Percentiles rank a stretch among this genome's conserved stretches.
phyloP scores from a whole-genome alignment of 92 coral and sea anemone species.

The Parazoanthus atlanticus region DNA sequence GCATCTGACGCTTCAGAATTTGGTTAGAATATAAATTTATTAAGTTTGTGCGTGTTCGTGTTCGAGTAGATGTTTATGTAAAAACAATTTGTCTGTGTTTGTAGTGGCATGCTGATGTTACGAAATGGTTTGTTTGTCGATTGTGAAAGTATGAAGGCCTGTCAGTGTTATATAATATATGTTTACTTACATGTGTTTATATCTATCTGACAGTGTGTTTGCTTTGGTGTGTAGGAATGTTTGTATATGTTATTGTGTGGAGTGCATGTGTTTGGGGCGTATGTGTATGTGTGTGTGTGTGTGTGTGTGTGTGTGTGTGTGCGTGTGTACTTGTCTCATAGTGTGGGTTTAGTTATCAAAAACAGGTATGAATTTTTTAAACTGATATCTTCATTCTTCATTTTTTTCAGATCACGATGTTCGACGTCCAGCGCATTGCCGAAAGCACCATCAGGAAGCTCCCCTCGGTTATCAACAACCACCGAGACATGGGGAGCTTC shows the following conservation, averaged over 20 bases:
- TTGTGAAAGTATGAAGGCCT: no score
- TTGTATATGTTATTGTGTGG: no score
- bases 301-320: no score
- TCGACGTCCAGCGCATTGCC: background rate
- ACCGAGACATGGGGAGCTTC: no score
- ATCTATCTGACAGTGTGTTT: background rate
- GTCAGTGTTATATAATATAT: background rate
- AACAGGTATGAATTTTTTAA: background rate
- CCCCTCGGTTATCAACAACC: background rate
- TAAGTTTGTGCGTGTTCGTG: no score
- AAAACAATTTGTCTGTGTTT: no score
- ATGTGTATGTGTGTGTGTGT: no score
- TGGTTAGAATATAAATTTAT: no score
- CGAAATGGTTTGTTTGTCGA: background rate
- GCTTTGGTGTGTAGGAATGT: background rate
- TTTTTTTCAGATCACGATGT: background rate
- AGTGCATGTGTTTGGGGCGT: no score
- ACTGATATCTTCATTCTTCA: background rate
- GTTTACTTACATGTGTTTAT: background rate
- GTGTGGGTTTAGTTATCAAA: background rate
- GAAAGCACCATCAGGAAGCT: background rate
- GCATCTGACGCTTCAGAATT: no score
- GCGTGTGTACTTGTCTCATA: background rate
- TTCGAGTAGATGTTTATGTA: no score
- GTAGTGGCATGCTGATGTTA: no score